These are phyloP conservation scores for Atherinomorus stipes DNA, from an alignment of 2,113 vertebrate genomes.

Conservation along the genomic window DNA sequence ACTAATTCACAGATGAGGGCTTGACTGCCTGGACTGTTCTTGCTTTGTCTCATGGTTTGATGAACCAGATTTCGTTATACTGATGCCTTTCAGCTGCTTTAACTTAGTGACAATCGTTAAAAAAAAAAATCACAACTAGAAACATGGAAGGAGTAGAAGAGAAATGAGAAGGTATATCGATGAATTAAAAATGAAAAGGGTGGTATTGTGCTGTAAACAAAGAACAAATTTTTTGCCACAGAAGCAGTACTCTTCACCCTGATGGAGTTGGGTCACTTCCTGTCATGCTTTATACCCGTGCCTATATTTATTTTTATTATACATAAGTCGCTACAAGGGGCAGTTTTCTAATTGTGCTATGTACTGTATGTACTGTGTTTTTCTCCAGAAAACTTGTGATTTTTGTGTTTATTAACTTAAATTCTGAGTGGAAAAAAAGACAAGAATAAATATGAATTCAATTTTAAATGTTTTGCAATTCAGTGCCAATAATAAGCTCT, in stretches of 20 bases:
- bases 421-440: slow-evolving; percentile 12
- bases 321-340: slow-evolving; percentile 8
- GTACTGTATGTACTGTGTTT: slow-evolving; percentile 29
- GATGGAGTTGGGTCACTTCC: slow-evolving; percentile 10
- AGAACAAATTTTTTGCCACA: neutral
- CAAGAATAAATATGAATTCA: neutral
- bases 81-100: slow-evolving; percentile 8
- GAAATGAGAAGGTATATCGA: neutral
- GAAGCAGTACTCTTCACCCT: neutral
- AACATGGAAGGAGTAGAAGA: neutral
- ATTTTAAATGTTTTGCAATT: neutral
- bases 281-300: slow-evolving; percentile 23
- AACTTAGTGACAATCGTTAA: slow-evolving; percentile 6
- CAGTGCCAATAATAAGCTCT: neutral
- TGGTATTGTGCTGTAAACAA: slow-evolving; percentile 1
- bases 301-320: slow-evolving; percentile 35
- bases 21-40: slow-evolving; percentile 2
- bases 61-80: slow-evolving; percentile 21
- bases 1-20: slow-evolving; percentile 1
- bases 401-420: slow-evolving; percentile 8
- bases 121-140: neutral
- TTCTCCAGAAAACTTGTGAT: slow-evolving; percentile 2
- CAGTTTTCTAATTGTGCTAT: slow-evolving; percentile 1
- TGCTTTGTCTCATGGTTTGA: slow-evolving; percentile 24
- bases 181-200: neutral